A percentile compares a stretch with the other conserved stretches of the same genome.
Evolutionary conservation across 2,113 vertebrate genomes (phyloP).

Genomic region (Bagarius yarrelli): DNA sequence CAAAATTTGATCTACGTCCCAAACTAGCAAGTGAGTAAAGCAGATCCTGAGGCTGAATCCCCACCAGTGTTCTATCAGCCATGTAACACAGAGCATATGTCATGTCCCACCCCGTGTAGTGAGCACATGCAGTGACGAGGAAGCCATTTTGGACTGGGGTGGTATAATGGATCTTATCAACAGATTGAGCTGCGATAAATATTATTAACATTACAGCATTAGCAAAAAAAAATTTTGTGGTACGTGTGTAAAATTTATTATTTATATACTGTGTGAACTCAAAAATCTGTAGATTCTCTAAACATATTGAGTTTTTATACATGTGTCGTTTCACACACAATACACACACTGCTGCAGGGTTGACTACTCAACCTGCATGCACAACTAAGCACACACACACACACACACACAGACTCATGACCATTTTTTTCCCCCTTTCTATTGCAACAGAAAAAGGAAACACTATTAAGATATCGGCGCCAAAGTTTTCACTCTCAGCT

Average conservation of each 20-base stretch:
- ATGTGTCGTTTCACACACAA: not conserved
- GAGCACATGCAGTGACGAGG: not conserved
- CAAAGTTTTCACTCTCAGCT: slow-evolving; percentile 78
- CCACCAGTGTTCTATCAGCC: slow-evolving; percentile 8
- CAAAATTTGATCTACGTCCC: not conserved
- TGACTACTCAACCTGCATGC: slow-evolving; percentile 11
- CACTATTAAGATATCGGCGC: slow-evolving; percentile 78
- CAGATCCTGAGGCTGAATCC: not conserved
- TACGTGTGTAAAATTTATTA: too few species aligned
- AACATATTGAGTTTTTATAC: not conserved
- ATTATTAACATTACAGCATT: too few species aligned
- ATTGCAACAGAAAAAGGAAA: slow-evolving; percentile 61
- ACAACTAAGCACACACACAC: not conserved
- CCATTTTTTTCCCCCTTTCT: not conserved
- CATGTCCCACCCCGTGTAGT: too few species aligned
- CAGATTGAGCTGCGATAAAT: not conserved
- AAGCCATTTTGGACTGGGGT: not conserved
- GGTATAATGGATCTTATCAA: not conserved
- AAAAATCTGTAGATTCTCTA: not conserved
- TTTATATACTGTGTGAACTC: not conserved
- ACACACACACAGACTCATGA: not conserved
- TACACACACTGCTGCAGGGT: slow-evolving; percentile 1
- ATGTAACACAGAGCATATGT: not conserved
- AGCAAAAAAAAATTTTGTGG: too few species aligned
- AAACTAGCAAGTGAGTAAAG: too few species aligned